A percentile compares a stretch with the other conserved stretches of the same genome.
These are phyloP conservation scores for Beris morrisii DNA, from an alignment of 2,888 invertebrate species.

Conservation along the genomic window DNA sequence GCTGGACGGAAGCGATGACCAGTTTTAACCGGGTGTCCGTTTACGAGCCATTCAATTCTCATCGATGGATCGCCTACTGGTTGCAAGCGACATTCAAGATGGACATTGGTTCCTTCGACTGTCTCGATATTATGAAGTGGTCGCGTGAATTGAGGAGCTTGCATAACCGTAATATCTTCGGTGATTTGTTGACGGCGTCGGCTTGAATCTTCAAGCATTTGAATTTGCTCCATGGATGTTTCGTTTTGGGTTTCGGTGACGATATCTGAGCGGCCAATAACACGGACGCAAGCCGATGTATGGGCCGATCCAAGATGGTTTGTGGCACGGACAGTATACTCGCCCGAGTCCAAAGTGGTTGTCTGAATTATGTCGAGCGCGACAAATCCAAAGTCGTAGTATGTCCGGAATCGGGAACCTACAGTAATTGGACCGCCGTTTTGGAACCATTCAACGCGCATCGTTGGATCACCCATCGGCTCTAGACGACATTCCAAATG, in stretches of 20 bases:
- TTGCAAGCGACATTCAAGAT: constrained; percentile 87
- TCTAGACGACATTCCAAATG: constrained; percentile 90
- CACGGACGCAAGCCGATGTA: constrained; percentile 86
- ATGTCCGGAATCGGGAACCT: constrained; percentile 89
- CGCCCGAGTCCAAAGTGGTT: constrained; percentile 91
- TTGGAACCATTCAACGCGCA: constrained; percentile 95
- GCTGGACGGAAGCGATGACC: constrained; percentile 95
- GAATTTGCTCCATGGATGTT: constrained; percentile 88
- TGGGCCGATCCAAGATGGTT: constrained; percentile 93
- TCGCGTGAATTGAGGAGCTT: constrained; percentile 85
- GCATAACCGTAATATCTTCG: constrained; percentile 81
- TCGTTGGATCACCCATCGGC: constrained; percentile 94
- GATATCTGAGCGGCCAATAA: constrained; percentile 78
- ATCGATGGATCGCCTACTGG: constrained; percentile 90
- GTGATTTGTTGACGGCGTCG: constrained; percentile 69
- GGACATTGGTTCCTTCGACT: constrained; percentile 87
- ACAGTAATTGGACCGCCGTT: constrained; percentile 88
- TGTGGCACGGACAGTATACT: constrained; percentile 91
- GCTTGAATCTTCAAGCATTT: constrained; percentile 81
- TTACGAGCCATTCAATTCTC: constrained; percentile 95
- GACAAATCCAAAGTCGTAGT: constrained; percentile 96
- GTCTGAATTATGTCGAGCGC: constrained; percentile 94
- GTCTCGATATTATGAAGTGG: constrained; percentile 88
- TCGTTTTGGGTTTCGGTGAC: constrained; percentile 90
- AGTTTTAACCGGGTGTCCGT: constrained; percentile 88